Base-by-base conservation (phyloP, 1,140 invertebrate genomes). In the Thrips palmi region DNA sequence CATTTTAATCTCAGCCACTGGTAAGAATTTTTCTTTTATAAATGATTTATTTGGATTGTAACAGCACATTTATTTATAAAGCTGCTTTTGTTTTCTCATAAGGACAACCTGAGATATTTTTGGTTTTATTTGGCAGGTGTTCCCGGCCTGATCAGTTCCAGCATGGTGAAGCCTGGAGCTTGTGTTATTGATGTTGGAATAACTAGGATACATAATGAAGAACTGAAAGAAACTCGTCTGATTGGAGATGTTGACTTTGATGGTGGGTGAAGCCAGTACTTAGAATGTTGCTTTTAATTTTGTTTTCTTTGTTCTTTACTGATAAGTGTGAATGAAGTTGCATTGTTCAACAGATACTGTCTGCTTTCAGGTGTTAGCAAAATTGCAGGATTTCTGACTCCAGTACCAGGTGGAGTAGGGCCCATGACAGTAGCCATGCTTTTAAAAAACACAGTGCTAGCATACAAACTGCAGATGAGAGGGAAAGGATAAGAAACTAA, bases 371-470 rank as follows among this genome's bases (percentile, higher is more conserved):
- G 65, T 50, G 76, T 82, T 0, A 69, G 67, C 37, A 61, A 81
- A 55, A 58, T 83, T 6, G 82, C 81, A 7, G 77, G 77, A n/a
- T 59, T 72, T 21, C 77, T 87, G 21, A 84, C 82, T 1, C 82
- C 83, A 6, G 84, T 87, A 1, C 84, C 85, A 5, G 85, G 85
- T 10, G 85, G 84, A 10, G 83, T 88, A 17, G 85, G 85, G 0
- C 84, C 85, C 1, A 82, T 88, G 76, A 88, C 84, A 4, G 82
- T 88, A 0, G 74, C 80, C 1, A 87, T 87, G 81, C 56, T 89
- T 6, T 83, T 89, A 75, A 69, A 67, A 39, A 89, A 89, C 50
- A 87, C 84, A 0, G 60, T 86, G 15, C 58, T 67, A 45, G 77
- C 80, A 1, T 75, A 79, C 3, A 61, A 62, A 49, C 42, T 33